Percentiles rank a stretch among this genome's conserved stretches.
phyloP scores from a whole-genome alignment of 2,797 vertebrate species.

The Cyprinodon diabolis region DNA sequence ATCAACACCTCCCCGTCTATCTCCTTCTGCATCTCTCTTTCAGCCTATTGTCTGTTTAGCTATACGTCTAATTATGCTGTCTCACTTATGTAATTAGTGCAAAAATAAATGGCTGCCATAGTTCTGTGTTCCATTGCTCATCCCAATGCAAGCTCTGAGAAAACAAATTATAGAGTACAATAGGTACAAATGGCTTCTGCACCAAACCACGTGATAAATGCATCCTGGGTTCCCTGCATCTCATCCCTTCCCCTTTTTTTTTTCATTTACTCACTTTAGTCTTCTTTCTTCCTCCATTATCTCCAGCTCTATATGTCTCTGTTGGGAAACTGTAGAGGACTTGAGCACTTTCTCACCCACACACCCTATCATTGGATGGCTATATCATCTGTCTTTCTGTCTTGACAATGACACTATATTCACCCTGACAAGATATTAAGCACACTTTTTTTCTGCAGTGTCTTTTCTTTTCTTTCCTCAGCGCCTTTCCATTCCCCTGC shows the following conservation, averaged over 20 bases:
- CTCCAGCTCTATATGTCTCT: constrained; percentile 71
- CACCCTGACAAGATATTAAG: constrained; percentile 76
- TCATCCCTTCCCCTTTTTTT: constrained; percentile 61
- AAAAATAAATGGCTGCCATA: constrained; percentile 76
- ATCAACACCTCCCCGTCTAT: constrained; percentile 62
- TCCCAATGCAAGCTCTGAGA: constrained; percentile 67
- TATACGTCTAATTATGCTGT: constrained; percentile 81
- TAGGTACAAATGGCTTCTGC: constrained; percentile 81
- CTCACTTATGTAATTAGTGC: constrained; percentile 81
- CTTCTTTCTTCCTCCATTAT: constrained; percentile 71
- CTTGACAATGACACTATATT: constrained; percentile 75
- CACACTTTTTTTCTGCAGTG: constrained; percentile 55
- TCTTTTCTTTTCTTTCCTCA: constrained; percentile 39
- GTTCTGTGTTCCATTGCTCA: constrained; percentile 60
- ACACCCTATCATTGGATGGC: constrained; percentile 71
- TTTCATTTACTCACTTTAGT: constrained; percentile 58
- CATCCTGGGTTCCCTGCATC: constrained; percentile 66
- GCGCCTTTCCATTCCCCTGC: constrained; percentile 48
- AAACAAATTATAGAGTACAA: constrained; percentile 83
- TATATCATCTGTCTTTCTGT: constrained; percentile 76
- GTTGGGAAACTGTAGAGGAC: constrained; percentile 69
- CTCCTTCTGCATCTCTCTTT: constrained; percentile 53
- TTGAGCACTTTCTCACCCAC: constrained; percentile 66
- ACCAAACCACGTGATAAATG: constrained; percentile 81
- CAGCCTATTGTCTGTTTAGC: constrained; percentile 74